A percentile compares a stretch with the other conserved stretches of the same genome.
These are phyloP conservation scores for Mus spicilegus DNA, from an alignment of 2,113 vertebrate species.

Conservation along the genomic window DNA sequence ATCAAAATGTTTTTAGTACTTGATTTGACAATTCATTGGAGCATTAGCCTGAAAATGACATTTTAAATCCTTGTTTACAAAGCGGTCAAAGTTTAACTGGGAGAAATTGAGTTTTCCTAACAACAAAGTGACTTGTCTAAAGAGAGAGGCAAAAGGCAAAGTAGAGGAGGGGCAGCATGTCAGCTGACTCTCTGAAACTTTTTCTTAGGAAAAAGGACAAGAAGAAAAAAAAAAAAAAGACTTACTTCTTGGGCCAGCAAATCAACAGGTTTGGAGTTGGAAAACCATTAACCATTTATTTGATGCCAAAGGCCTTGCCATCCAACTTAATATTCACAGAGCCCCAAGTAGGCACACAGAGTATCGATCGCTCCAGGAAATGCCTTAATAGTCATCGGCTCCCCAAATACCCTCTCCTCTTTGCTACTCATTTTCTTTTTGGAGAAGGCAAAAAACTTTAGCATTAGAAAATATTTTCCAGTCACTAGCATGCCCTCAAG, in stretches of 20 bases:
- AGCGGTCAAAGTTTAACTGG: constrained; percentile 83
- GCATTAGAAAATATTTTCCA: constrained; percentile 67
- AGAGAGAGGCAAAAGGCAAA: constrained; percentile 26
- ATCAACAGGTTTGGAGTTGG: constrained; percentile 83
- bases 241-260: constrained; percentile 79
- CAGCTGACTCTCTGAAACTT: constrained; percentile 80
- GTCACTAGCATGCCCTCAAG: not conserved
- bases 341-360: constrained; percentile 22
- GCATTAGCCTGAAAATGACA: constrained; percentile 84
- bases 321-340: constrained; percentile 45
- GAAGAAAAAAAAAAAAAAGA: not conserved
- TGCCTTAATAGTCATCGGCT: not conserved
- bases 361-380: not conserved
- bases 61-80: constrained; percentile 82
- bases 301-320: constrained; percentile 64
- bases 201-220: constrained; percentile 56
- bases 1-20: constrained; percentile 90
- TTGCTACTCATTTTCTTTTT: constrained; percentile 43
- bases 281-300: constrained; percentile 77
- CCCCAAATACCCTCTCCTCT: constrained; percentile 28
- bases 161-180: constrained; percentile 40
- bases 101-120: constrained; percentile 80
- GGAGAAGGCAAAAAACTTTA: constrained; percentile 46
- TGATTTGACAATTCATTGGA: constrained; percentile 85
- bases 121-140: constrained; percentile 65